Base-by-base conservation (phyloP, 2,797 vertebrate genomes). In the Alca torda region DNA sequence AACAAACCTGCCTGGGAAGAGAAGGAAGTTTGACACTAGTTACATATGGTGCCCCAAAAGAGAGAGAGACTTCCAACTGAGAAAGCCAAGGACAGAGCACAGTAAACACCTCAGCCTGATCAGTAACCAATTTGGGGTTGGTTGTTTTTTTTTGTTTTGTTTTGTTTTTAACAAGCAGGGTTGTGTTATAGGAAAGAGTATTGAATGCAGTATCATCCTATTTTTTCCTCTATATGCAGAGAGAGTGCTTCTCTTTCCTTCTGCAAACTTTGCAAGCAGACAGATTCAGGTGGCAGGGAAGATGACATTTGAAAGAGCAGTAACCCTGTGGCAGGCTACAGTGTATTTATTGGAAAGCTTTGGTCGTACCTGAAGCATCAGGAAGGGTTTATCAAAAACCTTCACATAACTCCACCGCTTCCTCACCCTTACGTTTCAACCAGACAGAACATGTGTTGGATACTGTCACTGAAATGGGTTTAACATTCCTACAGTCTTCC, bases 401-500 rank as follows among this genome's bases (percentile, higher is more conserved):
- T 80, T 63, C 67, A 43, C 60, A 18, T 77, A 92, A 72, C 35
- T 92, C 61, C 64, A 48, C 31, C 1, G 1, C 28, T 87, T 89
- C 67, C 61, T 93, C 28, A 64, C 45, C 67, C 74, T 70, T 77
- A n/a, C 4, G 5, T 54, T 80, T 89, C 64, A 88, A 53, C 26
- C 69, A 81, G 63, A 91, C 59, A 91, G 79, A 91, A 76, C 89
- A 76, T 5, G 48, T 78, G 89, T 76, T 86, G 76, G 59, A 88
- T 92, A 28, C 73, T 63, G 73, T 90, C 89, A 89, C 87, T 91
- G 88, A 93, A 96, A 96, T 85, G 89, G 59, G 73, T 94, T 97
- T 96, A 94, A 93, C 92, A 93, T 92, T 92, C 84, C 90, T 91
- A 9, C 59, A 78, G 63, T 37, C 67, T 91, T 90, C 74, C 79